Evolutionary conservation across 2,888 invertebrate species (phyloP).

Genomic region (Eumerus sabulonum): DNA sequence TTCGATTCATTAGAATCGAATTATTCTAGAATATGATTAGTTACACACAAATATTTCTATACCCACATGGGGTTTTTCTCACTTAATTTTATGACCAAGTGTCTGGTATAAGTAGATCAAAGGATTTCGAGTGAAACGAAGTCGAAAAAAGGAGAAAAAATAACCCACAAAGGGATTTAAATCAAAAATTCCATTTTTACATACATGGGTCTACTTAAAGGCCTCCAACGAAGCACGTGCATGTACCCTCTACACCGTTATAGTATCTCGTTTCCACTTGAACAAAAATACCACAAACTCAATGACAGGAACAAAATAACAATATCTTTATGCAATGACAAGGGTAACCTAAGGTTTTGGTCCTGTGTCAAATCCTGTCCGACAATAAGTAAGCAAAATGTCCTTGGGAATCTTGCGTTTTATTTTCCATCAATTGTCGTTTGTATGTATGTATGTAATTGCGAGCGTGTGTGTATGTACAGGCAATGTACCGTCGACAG

Average conservation of each 20-base stretch:
- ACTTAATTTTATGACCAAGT: constrained; percentile 4
- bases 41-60: too few species aligned
- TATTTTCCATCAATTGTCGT: background rate
- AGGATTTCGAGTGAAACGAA: constrained; percentile 7
- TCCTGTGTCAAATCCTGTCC: constrained; percentile 26
- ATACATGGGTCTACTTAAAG: too few species aligned
- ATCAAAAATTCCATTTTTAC: too few species aligned
- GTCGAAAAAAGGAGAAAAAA: background rate
- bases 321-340: constrained; percentile 31
- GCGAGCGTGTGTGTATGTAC: background rate
- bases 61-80: background rate
- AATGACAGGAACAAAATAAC: constrained; percentile 1
- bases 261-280: background rate
- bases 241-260: background rate
- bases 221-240: too few species aligned
- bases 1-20: constrained; percentile 5
- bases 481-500: background rate
- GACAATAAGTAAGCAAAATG: background rate
- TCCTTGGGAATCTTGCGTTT: background rate
- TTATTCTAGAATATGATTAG: too few species aligned
- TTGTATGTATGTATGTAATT: background rate
- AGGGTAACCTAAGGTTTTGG: constrained; percentile 17
- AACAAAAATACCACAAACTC: constrained; percentile 8
- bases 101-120: constrained; percentile 19
- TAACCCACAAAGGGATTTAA: background rate